Conservation (phyloP, 1,140 invertebrate species). For the roundworm (Caenorhabditis elegans) region WBcel235 BX284602.5:12727501-12728000, state of each 20-base stretch:
- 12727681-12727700: slow-evolving; percentile 93
- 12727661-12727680: slow-evolving; percentile 99
- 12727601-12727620: neutral
- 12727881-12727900: slow-evolving; percentile 83
- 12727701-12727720: slow-evolving; percentile 97
- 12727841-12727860: slow-evolving; percentile 94
- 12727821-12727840: slow-evolving; percentile 99
- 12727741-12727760: slow-evolving; percentile 86
- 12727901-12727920: slow-evolving; percentile 96
- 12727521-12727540: too few species aligned
- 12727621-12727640: slow-evolving; percentile 89
- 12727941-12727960: slow-evolving; percentile 86
- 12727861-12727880: slow-evolving; percentile 83
- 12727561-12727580: neutral
- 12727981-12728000: slow-evolving; percentile 92
- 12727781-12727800: slow-evolving; percentile 72
- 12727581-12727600: neutral
- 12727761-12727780: slow-evolving; percentile 80
- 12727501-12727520: slow-evolving; percentile 76
- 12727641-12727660: slow-evolving; percentile 92
- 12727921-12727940: slow-evolving; percentile 94
- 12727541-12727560: neutral
- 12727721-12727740: slow-evolving; percentile 89
- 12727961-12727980: slow-evolving; percentile 86
- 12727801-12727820: slow-evolving; percentile 85